phyloP scores from a whole-genome alignment of 2,797 vertebrate species.

The Odontamblyopus rebecca region DNA sequence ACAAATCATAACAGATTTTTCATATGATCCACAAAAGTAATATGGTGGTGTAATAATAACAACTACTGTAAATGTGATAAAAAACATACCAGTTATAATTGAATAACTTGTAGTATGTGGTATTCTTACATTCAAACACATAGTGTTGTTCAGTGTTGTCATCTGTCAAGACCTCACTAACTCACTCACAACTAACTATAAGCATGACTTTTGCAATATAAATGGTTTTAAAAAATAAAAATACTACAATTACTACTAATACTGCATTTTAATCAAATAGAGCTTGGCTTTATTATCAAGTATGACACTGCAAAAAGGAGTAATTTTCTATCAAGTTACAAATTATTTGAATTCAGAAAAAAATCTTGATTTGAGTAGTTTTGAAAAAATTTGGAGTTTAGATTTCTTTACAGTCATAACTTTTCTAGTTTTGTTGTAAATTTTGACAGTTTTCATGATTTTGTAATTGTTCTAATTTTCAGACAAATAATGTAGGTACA shows the following conservation, averaged over 20 bases:
- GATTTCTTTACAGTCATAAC: not conserved
- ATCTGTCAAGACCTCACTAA: slow-evolving; percentile 4
- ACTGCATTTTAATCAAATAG: not conserved
- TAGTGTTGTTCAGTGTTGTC: not conserved
- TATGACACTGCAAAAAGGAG: not conserved
- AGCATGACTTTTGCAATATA: slow-evolving; percentile 23
- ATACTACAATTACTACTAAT: not conserved
- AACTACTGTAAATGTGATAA: not conserved
- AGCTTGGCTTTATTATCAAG: not conserved
- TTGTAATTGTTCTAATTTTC: not conserved
- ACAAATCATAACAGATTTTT: not conserved
- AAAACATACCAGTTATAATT: not conserved
- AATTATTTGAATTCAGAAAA: not conserved
- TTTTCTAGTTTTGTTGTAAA: not conserved
- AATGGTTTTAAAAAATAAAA: not conserved
- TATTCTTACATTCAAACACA: not conserved
- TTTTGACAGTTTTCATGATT: not conserved
- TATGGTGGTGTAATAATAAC: not conserved
- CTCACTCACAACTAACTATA: slow-evolving; percentile 16
- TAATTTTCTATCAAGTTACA: not conserved
- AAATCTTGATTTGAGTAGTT: not conserved
- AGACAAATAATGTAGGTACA: no score
- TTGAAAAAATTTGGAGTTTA: not conserved
- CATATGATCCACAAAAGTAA: not conserved
- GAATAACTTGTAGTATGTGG: not conserved